Evolutionary conservation across 1,140 invertebrate species (phyloP).

Genomic region (Ectropis grisescens): DNA sequence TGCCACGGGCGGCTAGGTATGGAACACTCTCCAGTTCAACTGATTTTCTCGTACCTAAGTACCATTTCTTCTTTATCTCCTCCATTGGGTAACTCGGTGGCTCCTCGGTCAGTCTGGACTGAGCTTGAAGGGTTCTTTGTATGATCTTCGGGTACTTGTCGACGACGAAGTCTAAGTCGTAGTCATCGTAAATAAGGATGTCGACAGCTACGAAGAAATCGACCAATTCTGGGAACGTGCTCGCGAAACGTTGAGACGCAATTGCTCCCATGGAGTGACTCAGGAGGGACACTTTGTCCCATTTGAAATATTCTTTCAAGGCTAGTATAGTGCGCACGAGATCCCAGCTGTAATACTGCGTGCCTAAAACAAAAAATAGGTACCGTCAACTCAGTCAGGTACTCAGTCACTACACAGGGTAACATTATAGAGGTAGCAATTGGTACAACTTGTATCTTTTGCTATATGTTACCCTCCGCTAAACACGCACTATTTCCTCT

Average conservation of each 20-base stretch:
- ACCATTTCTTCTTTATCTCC: conserved; percentile 70
- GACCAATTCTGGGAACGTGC: conserved; percentile 72
- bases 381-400: too few species aligned
- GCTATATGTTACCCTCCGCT: too few species aligned
- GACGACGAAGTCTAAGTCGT: conserved; percentile 46
- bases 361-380: conserved; percentile 43
- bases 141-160: conserved; percentile 35
- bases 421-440: too few species aligned
- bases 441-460: too few species aligned
- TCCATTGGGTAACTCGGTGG: conserved; percentile 74
- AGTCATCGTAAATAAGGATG: conserved; percentile 69
- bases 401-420: too few species aligned
- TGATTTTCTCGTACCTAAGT: conserved; percentile 64
- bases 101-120: conserved; percentile 47
- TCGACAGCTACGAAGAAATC: conserved; percentile 76
- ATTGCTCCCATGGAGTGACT: conserved; percentile 79
- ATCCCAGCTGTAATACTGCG: conserved; percentile 73
- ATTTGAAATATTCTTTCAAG: conserved; percentile 75
- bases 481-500: too few species aligned
- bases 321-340: conserved; percentile 69
- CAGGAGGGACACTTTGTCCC: conserved; percentile 78
- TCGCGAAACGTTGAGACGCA: conserved; percentile 70
- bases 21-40: conserved; percentile 68
- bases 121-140: conserved; percentile 61
- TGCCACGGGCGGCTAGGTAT: conserved; percentile 72